Evolutionary conservation across 35 echinoderm and acorn worm genomes (phyloP), one percentile per base, ranked within the genome.

Genomic region (Holothuria glaberrima): DNA sequence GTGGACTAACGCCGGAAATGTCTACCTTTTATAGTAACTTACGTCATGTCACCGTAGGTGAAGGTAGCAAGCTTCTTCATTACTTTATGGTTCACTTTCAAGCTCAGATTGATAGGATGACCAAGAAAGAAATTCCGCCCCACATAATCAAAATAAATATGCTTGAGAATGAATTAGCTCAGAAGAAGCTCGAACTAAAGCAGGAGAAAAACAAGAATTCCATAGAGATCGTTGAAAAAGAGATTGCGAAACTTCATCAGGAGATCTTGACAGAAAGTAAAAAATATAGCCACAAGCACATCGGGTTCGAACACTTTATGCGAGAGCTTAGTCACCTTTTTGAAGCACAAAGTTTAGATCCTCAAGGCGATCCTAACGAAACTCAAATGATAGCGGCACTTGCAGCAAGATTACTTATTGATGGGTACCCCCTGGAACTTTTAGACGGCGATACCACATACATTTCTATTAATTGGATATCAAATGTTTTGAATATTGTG

Each of bases 351-450:
- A 22, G 7, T n/a, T n/a, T n/a, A n/a, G n/a, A n/a, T n/a, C n/a
- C n/a, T n/a, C n/a, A n/a, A n/a, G n/a, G n/a, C n/a, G 2, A 13
- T n/a, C 30, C 7, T 7, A 4, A 6, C 21, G 12, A 41, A 9
- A 48, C 22, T 3, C 19, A 18, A 75, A 75, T 24, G 48, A 24
- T 66, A 4, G 21, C 66, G 9, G 31, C 66, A 69, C 9, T 60
- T 12, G 80, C 52, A 59, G 30, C 28, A 17, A 12, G 21, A 31
- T 60, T 83, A 63, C 80, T 83, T 26, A n/a, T 59, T 58, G 80
- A 59, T 31, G 80, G 80, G 0, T 83, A 83, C 32, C 80, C 80
- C 12, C n/a, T 83, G 6, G 80, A 83, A 38, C 6, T 83, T 30
- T 83, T 83, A 18, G 80, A 83, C 26, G 56, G 80, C n/a, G 80